These are phyloP conservation scores for Erethizon dorsatum DNA, from an alignment of 2,797 vertebrate species.

Conservation along the genomic window DNA sequence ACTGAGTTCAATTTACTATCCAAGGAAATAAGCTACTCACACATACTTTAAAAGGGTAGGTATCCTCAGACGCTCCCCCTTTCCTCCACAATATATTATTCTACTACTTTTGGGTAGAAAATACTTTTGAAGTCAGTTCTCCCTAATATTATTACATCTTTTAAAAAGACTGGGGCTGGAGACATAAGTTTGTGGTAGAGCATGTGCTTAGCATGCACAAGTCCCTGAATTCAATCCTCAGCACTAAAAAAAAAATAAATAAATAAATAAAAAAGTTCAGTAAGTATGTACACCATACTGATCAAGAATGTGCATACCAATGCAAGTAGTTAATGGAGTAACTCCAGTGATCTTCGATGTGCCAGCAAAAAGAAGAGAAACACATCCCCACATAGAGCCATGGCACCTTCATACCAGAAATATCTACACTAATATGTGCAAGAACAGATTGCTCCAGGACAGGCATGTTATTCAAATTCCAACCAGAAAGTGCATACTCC, in stretches of 20 bases:
- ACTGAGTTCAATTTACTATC: conserved; percentile 31
- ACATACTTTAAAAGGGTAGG: conserved; percentile 14
- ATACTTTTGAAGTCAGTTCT: conserved; percentile 55
- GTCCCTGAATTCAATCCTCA: neutral
- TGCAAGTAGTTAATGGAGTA: conserved; percentile 96
- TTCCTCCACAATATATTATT: neutral
- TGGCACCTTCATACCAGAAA: conserved; percentile 99
- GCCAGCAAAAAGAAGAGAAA: conserved; percentile 99
- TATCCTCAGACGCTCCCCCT: neutral
- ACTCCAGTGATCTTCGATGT: conserved; percentile 97
- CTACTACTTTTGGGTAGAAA: conserved; percentile 43
- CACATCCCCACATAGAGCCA: conserved; percentile 99
- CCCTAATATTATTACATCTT: conserved; percentile 30
- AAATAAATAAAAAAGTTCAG: neutral
- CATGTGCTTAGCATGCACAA: neutral
- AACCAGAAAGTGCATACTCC: conserved; percentile 98
- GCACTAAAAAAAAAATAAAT: neutral
- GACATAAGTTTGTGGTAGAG: neutral
- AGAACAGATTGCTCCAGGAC: conserved; percentile 98
- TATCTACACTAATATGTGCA: conserved; percentile 98
- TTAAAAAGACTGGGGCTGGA: neutral
- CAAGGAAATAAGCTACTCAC: conserved; percentile 41
- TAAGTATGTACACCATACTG: neutral
- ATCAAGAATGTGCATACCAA: conserved; percentile 87
- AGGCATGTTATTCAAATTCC: conserved; percentile 99